phyloP scores from a whole-genome alignment of 2,888 invertebrate species.

The Priocnemis perturbator region DNA sequence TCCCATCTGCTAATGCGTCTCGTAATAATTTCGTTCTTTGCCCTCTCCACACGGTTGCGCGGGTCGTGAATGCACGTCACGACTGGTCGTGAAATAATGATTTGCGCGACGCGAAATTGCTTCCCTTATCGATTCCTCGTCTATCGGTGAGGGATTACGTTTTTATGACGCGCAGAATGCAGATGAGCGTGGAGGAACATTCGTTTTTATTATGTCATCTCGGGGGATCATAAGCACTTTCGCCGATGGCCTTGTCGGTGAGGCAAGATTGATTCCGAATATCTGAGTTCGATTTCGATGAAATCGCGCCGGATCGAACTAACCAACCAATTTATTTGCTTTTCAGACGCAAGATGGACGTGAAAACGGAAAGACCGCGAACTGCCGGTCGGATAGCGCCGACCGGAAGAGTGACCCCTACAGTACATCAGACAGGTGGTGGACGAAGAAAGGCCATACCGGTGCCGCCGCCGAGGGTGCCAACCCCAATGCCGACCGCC shows the following conservation, averaged over 20 bases:
- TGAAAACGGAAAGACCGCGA: slow-evolving; percentile 68
- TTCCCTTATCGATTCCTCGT: neutral
- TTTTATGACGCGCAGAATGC: no score
- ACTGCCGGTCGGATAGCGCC: slow-evolving; percentile 71
- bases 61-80: slow-evolving; percentile 1
- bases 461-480: slow-evolving; percentile 78
- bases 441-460: slow-evolving; percentile 76
- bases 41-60: neutral
- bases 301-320: neutral
- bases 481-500: slow-evolving; percentile 78
- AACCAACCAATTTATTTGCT: neutral
- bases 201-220: no score
- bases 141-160: no score
- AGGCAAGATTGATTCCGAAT: no score
- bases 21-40: slow-evolving; percentile 53
- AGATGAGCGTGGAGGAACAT: no score
- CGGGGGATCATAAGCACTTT: no score
- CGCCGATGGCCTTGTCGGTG: no score
- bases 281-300: no score
- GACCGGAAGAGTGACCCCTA: slow-evolving; percentile 70
- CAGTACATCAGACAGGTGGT: slow-evolving; percentile 66
- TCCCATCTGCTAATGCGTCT: slow-evolving; percentile 53
- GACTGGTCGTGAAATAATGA: neutral
- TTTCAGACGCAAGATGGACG: slow-evolving; percentile 61
- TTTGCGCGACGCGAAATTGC: neutral